Evolutionary conservation across 2,888 invertebrate species (phyloP), one percentile per base, ranked within the genome.

Genomic region (Pseudococcus jackbeardsleyi): DNA sequence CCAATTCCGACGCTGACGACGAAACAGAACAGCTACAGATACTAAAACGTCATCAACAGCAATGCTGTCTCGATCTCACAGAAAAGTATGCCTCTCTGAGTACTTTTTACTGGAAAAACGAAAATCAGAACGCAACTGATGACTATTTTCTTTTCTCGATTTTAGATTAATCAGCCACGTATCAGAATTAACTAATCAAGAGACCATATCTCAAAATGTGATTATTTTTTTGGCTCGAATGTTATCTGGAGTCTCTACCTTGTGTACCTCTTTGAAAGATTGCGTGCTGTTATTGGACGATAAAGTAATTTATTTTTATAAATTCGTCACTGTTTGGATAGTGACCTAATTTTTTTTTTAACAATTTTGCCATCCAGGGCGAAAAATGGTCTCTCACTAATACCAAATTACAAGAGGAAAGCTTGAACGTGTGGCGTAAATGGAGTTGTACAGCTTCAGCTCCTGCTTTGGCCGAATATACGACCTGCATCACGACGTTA

Each of bases 401-500:
- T 82, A n/a, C 88, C 12, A 79, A 82, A 39, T 42, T 88, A 26
- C 82, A 39, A 15, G 88, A 88, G 39, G 79, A 54, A 19, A 82
- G 88, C 59, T n/a, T 88, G 22, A 33, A 82, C 19, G 39, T 88
- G 12, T 88, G 88, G 88, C 72, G 82, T 17, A 88, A 82, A 82
- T 88, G 88, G 88, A 79, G 79, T 48, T 11, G 5, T 46, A 15
- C 17, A 46, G 68, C 72, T 42, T 46, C 86, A 19, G 17, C 46
- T 6, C n/a, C 64, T 64, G 33, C 42, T 17, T 48, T 86, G 11
- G 9, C 72, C 5, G 86, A 86, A 22, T 86, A 42, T 33, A 86
- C 19, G n/a, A 19, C 72, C 3, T 26, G 22, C n/a, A 46, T 86
- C n/a, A 15, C 72, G 6, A 22, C 64, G 4, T 0, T 22, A 12